phyloP scores from a whole-genome alignment of 2,113 vertebrate genomes.

The human (Homo sapiens) region GRCh38 chr9:6106501-6107000 shows the following conservation, averaged over 20 bases:
- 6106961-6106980: not conserved
- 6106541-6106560: not conserved
- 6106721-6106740: not conserved
- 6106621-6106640: not conserved
- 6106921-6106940: too few species aligned
- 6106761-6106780: not conserved
- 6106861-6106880: not conserved
- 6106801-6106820: not conserved
- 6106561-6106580: not conserved
- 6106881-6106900: not conserved
- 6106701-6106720: not conserved
- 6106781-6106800: not conserved
- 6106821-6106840: not conserved
- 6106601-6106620: not conserved
- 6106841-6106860: not conserved
- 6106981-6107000: not conserved
- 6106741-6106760: not conserved
- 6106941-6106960: not conserved
- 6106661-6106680: not conserved
- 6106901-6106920: not conserved
- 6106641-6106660: not conserved
- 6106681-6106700: not conserved
- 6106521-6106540: not conserved
- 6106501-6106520: not conserved
- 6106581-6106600: not conserved